Conservation (phyloP, 2,797 vertebrate genomes). For the Garrulus glandarius region DNA sequence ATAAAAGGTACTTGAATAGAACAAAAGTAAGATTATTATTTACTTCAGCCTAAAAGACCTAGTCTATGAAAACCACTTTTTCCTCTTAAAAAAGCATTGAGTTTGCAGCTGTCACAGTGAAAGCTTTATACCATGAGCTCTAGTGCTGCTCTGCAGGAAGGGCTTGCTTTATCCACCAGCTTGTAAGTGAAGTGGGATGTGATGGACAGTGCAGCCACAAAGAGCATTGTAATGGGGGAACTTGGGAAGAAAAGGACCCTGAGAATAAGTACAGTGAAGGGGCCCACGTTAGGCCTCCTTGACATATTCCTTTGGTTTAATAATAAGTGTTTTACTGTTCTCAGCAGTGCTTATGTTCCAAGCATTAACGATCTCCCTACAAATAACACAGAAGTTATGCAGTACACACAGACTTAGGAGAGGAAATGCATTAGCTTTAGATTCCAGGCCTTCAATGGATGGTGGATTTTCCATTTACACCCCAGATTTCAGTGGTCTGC, state of each 20-base stretch:
- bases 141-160: background rate
- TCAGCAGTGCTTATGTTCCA: background rate
- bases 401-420: background rate
- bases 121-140: background rate
- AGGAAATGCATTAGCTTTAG: background rate
- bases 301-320: background rate
- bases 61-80: background rate
- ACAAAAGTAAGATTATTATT: background rate
- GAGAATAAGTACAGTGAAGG: background rate
- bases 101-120: background rate
- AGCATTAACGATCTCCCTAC: background rate
- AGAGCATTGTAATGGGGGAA: background rate
- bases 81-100: background rate
- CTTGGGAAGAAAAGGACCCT: background rate
- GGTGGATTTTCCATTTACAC: background rate
- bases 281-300: background rate
- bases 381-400: background rate
- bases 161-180: background rate
- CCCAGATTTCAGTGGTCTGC: background rate
- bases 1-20: background rate
- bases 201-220: background rate
- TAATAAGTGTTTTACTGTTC: background rate
- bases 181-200: background rate
- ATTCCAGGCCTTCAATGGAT: background rate
- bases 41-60: background rate